These are phyloP conservation scores for Jordanella pulchra DNA, from an alignment of 2,797 vertebrate genomes.

Conservation along the genomic window DNA sequence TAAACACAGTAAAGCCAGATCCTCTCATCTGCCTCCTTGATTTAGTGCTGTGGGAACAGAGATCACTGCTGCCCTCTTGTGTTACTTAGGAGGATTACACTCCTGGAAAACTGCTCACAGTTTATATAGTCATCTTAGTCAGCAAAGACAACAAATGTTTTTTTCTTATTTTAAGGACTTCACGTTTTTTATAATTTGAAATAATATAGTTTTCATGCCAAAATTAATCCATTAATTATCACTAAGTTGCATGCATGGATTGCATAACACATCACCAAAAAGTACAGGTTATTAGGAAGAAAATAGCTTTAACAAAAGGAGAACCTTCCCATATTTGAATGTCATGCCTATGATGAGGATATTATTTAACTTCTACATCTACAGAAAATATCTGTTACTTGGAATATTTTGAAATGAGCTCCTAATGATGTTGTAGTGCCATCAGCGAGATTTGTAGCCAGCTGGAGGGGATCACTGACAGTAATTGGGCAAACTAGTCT, in stretches of 20 bases:
- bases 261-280: not conserved
- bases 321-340: constrained; percentile 10
- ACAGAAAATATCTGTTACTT: constrained; percentile 18
- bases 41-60: constrained; percentile 42
- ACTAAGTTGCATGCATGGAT: not conserved
- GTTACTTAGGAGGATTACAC: constrained; percentile 34
- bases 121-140: constrained; percentile 5
- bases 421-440: constrained; percentile 26
- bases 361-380: constrained; percentile 23
- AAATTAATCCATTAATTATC: not conserved
- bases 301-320: constrained; percentile 10
- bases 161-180: not conserved
- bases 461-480: constrained; percentile 48
- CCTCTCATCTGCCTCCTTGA: constrained; percentile 26
- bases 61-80: constrained; percentile 77
- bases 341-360: constrained; percentile 21
- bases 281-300: constrained; percentile 1
- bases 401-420: constrained; percentile 26
- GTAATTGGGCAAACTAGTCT: constrained; percentile 38
- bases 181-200: not conserved
- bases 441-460: constrained; percentile 46
- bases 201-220: not conserved
- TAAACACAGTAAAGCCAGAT: constrained; percentile 11
- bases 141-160: not conserved
- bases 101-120: not conserved